phyloP scores from a whole-genome alignment of 2,888 invertebrate genomes.

The Proisotoma minuta region DNA sequence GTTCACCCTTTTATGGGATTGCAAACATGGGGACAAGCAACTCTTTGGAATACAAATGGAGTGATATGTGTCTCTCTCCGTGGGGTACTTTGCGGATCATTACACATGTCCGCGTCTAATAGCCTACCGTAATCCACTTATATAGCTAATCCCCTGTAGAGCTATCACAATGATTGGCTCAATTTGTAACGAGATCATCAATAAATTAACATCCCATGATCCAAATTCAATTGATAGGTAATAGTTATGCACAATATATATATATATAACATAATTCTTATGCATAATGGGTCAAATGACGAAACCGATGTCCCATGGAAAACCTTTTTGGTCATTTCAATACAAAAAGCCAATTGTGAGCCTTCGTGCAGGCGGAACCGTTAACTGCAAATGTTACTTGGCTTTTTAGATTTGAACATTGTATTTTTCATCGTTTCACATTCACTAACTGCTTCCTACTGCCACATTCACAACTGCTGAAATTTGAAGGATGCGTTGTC shows the following conservation, averaged over 20 bases:
- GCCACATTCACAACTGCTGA: background rate
- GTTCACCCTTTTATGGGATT: constrained; percentile 4
- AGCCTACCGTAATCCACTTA: too few species aligned
- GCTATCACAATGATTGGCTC: too few species aligned
- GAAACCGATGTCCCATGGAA: background rate
- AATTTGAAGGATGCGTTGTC: constrained; percentile 1
- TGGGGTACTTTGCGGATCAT: constrained; percentile 3
- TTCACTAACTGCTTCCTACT: background rate
- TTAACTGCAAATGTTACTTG: constrained; percentile 42
- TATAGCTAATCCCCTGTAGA: background rate
- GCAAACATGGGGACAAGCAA: background rate
- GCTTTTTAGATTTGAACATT: constrained; percentile 27
- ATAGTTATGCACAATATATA: too few species aligned
- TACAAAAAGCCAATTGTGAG: constrained; percentile 30
- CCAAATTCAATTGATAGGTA: too few species aligned
- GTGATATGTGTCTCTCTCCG: background rate
- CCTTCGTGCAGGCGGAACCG: constrained; percentile 29
- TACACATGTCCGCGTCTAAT: constrained; percentile 3
- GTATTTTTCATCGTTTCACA: background rate
- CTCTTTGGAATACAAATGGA: background rate
- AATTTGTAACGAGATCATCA: too few species aligned
- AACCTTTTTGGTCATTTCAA: constrained; percentile 29
- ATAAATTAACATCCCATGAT: background rate
- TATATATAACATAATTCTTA: background rate
- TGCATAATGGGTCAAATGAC: background rate